These are phyloP conservation scores for Palythoa grandiflora DNA, from an alignment of 92 coral and sea anemone species.

Conservation along the genomic window DNA sequence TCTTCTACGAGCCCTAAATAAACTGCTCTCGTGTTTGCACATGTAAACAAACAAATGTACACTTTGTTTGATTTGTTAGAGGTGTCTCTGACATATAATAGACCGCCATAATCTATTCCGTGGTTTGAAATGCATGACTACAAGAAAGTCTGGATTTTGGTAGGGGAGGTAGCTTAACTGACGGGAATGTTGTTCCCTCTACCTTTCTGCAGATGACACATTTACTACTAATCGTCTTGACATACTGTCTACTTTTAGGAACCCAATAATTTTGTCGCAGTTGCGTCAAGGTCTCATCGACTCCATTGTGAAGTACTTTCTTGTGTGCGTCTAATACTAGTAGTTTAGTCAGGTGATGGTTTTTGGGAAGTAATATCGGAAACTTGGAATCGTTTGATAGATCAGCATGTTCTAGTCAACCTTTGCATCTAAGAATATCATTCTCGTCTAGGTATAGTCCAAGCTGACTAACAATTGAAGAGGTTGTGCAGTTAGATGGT, in stretches of 20 bases:
- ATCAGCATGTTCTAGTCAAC: conserved; percentile 20
- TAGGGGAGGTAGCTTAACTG: conserved; percentile 50
- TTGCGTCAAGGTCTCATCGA: conserved; percentile 59
- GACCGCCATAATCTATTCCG: conserved; percentile 61
- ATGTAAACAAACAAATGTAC: conserved; percentile 58
- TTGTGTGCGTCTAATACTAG: conserved; percentile 36
- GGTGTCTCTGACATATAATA: conserved; percentile 15
- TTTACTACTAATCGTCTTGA: conserved; percentile 53
- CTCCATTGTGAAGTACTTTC: conserved; percentile 56
- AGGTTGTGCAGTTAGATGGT: background rate
- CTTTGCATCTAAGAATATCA: conserved; percentile 25
- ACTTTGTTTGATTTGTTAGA: conserved; percentile 36
- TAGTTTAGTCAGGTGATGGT: conserved; percentile 36
- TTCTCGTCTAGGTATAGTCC: conserved; percentile 43
- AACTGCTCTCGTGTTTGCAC: conserved; percentile 51
- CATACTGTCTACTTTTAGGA: conserved; percentile 47
- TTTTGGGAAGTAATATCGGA: conserved; percentile 49
- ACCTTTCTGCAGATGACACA: conserved; percentile 59
- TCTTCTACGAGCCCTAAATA: conserved; percentile 55
- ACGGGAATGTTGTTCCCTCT: conserved; percentile 34
- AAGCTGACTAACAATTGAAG: conserved; percentile 39
- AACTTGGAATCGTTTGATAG: background rate
- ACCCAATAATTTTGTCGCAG: conserved; percentile 61
- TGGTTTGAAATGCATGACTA: conserved; percentile 40
- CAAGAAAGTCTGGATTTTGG: conserved; percentile 40